phyloP scores from a whole-genome alignment of 2,888 invertebrate species.

The Eremobia ochroleuca region DNA sequence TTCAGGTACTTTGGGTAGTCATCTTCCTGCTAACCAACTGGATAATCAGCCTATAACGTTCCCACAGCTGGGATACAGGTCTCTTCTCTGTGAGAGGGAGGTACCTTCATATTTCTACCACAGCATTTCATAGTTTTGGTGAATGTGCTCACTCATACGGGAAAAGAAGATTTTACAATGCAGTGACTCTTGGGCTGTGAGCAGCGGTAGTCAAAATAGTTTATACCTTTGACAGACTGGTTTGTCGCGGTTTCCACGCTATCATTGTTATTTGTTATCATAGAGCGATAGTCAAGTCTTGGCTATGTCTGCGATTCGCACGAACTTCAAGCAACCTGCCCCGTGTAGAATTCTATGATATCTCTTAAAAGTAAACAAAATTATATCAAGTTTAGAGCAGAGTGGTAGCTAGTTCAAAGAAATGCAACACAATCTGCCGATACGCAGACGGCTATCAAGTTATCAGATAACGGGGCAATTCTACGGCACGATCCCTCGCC shows the following conservation, averaged over 20 bases:
- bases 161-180: background rate
- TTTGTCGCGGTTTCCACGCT: background rate
- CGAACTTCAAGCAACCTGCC: background rate
- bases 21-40: background rate
- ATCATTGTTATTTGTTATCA: conserved; percentile 1
- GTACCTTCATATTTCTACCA: background rate
- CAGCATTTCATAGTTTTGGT: background rate
- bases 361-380: conserved; percentile 25
- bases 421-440: conserved; percentile 50
- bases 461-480: conserved; percentile 63
- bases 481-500: conserved; percentile 35
- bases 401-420: conserved; percentile 34
- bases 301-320: background rate
- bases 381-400: conserved; percentile 11
- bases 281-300: background rate
- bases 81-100: background rate
- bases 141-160: background rate
- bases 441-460: conserved; percentile 36
- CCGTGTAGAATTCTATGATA: conserved; percentile 16
- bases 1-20: background rate
- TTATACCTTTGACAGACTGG: background rate
- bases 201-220: background rate
- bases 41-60: background rate
- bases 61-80: background rate
- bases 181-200: background rate